phyloP scores from a whole-genome alignment of 2,797 vertebrate species.

The Oryzias dopingdopingensis region DNA sequence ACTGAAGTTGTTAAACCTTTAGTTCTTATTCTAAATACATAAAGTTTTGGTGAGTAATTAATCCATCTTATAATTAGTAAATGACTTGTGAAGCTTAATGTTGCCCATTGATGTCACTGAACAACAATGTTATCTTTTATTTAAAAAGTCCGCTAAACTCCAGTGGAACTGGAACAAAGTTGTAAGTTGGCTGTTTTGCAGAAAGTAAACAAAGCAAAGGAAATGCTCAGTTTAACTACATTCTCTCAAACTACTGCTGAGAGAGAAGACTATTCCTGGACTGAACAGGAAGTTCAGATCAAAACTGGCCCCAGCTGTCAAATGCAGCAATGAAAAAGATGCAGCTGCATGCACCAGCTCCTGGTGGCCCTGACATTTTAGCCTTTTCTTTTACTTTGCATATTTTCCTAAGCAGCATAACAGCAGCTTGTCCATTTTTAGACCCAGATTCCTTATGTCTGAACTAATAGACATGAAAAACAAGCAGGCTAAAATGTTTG shows the following conservation, averaged over 20 bases:
- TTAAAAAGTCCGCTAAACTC: no score
- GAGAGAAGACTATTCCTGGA: background rate
- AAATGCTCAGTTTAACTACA: background rate
- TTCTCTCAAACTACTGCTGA: background rate
- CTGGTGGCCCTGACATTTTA: background rate
- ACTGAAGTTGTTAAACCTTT: no score
- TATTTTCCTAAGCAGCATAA: background rate
- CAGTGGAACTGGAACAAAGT: no score
- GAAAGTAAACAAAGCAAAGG: background rate
- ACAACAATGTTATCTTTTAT: no score
- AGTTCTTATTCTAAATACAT: no score
- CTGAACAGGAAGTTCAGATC: background rate
- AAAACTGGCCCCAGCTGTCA: background rate
- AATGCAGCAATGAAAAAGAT: background rate
- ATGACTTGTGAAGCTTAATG: no score
- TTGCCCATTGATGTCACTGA: background rate
- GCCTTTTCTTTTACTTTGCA: background rate
- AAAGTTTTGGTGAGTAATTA: no score
- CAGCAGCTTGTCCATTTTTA: background rate
- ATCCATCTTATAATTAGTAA: no score
- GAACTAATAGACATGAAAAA: no score
- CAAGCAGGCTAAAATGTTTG: no score
- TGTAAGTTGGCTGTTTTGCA: background rate
- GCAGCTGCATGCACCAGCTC: slow-evolving; percentile 4
- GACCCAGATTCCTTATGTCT: background rate